Percentiles rank a stretch among this genome's conserved stretches.
Conservation (phyloP, 2,113 vertebrate species). For the Thomomys bottae region DNA sequence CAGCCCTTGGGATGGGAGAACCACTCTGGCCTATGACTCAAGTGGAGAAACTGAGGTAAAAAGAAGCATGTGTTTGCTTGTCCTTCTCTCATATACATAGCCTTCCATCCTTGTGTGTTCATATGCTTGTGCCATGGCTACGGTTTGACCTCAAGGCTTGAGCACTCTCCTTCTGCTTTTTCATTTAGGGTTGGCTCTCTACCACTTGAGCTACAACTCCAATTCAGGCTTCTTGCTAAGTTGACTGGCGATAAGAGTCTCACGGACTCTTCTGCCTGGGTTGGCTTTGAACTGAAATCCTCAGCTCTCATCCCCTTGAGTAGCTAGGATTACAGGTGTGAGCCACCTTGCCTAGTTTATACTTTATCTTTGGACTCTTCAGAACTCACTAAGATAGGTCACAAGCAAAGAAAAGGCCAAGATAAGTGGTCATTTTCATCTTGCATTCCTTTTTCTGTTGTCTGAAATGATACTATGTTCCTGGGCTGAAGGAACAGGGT, state of each 20-base stretch:
- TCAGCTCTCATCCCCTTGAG: too few species aligned
- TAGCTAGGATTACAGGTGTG: too few species aligned
- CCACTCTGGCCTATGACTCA: conserved; percentile 49
- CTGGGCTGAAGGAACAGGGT: background rate
- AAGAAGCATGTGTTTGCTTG: background rate
- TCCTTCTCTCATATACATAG: background rate
- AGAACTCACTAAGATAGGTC: background rate
- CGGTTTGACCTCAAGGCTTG: too few species aligned
- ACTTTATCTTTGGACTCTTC: background rate
- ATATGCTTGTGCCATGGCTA: too few species aligned
- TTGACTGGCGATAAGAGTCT: too few species aligned
- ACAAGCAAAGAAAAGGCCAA: background rate
- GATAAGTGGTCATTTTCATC: background rate
- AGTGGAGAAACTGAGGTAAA: conserved; percentile 62
- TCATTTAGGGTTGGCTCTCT: too few species aligned
- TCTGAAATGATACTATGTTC: background rate
- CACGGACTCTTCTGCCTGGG: too few species aligned
- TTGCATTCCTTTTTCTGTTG: background rate
- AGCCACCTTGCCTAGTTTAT: too few species aligned
- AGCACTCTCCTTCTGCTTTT: too few species aligned
- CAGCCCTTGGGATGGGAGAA: conserved; percentile 7
- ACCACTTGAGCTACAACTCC: too few species aligned
- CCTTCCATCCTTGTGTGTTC: background rate
- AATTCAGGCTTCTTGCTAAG: too few species aligned
- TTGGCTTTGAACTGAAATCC: too few species aligned